Evolutionary conservation across 2,888 invertebrate species (phyloP).

Genomic region (Melangyna quadrimaculata): DNA sequence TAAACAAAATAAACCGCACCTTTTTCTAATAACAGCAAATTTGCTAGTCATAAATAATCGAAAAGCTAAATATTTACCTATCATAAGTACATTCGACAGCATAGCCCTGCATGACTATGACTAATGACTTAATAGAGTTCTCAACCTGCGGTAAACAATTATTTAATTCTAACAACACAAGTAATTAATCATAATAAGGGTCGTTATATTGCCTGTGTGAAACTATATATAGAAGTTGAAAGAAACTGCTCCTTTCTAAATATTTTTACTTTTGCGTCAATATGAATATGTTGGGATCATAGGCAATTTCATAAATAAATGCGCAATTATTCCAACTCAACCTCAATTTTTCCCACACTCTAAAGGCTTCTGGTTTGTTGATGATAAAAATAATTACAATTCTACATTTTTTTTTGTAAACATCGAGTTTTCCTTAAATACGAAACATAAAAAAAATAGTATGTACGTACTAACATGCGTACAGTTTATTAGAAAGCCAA

Average conservation of each 20-base stretch:
- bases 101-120: neutral
- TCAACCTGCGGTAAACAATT: neutral
- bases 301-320: constrained; percentile 2
- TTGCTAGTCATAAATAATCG: neutral
- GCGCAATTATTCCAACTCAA: neutral
- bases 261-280: neutral
- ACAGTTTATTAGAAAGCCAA: constrained; percentile 24
- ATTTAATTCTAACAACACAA: neutral
- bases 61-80: neutral
- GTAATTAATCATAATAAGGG: constrained; percentile 9
- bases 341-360: constrained; percentile 3
- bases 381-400: neutral
- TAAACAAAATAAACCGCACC: neutral
- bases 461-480: neutral
- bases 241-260: neutral
- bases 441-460: neutral
- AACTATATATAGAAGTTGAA: neutral
- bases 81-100: neutral
- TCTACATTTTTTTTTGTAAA: no score
- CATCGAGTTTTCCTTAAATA: neutral
- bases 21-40: neutral
- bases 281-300: neutral
- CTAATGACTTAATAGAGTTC: neutral
- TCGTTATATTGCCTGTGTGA: neutral
- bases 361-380: neutral